Conservation (phyloP, 2,113 vertebrate genomes). For the Rafetus swinhoei region DNA sequence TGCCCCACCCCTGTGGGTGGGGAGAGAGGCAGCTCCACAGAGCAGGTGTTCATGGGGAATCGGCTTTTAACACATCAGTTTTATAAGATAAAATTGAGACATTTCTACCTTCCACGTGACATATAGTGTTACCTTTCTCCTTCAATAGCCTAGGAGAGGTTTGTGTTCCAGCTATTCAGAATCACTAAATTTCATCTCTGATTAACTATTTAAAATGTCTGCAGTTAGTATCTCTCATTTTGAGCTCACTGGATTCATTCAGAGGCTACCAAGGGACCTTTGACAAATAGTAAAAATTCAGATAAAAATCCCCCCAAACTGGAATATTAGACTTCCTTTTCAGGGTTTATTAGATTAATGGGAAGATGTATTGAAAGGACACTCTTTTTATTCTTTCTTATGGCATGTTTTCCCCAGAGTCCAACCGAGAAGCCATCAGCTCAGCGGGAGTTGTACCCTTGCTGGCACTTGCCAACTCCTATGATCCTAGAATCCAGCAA, state of each 20-base stretch:
- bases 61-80: background rate
- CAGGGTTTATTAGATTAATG: background rate
- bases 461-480: constrained; percentile 80
- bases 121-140: background rate
- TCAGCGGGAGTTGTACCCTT: constrained; percentile 78
- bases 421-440: constrained; percentile 77
- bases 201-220: background rate
- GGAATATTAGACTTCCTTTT: background rate
- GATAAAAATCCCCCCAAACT: background rate
- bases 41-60: no score
- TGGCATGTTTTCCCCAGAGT: constrained; percentile 69
- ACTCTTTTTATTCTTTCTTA: background rate
- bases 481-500: constrained; percentile 81
- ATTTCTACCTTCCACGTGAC: background rate
- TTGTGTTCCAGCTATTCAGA: background rate
- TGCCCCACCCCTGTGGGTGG: no score
- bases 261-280: background rate
- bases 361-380: background rate
- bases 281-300: background rate
- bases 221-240: background rate
- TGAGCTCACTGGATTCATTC: background rate
- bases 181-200: no score
- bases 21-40: no score
- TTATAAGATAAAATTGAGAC: background rate
- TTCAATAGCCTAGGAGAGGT: background rate